Conservation (phyloP, 2,888 invertebrate species). For the Oeneis ivallda region DNA sequence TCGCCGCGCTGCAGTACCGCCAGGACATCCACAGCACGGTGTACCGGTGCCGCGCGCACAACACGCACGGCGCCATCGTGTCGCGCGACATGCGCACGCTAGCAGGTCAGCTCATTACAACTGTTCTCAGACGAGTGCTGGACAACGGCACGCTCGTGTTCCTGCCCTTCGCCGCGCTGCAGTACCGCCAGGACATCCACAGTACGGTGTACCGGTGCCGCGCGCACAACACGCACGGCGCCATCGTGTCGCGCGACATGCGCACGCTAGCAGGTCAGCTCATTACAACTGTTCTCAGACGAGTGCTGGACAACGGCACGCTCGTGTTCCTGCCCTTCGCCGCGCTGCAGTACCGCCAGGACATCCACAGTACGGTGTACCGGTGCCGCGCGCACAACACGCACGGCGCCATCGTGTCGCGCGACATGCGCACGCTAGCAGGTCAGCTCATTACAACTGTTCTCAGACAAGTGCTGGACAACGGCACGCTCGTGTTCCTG, state of each 20-base stretch:
- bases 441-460: conserved; percentile 80
- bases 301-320: conserved; percentile 91
- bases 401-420: conserved; percentile 89
- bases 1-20: conserved; percentile 88
- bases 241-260: too few species aligned
- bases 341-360: conserved; percentile 88
- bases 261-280: too few species aligned
- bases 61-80: conserved; percentile 89
- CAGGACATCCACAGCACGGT: conserved; percentile 90
- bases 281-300: conserved; percentile 84
- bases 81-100: conserved; percentile 90
- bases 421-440: conserved; percentile 90
- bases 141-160: too few species aligned
- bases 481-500: too few species aligned
- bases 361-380: conserved; percentile 90
- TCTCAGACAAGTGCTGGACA: conserved; percentile 79
- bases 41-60: conserved; percentile 91
- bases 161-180: too few species aligned
- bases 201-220: too few species aligned
- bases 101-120: conserved; percentile 84
- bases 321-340: conserved; percentile 91
- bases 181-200: too few species aligned
- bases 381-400: conserved; percentile 91
- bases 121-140: conserved; percentile 80
- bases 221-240: too few species aligned